These are phyloP conservation scores for Lordiphosa stackelbergi DNA, from an alignment of 1,140 invertebrate species.

Conservation along the genomic window DNA sequence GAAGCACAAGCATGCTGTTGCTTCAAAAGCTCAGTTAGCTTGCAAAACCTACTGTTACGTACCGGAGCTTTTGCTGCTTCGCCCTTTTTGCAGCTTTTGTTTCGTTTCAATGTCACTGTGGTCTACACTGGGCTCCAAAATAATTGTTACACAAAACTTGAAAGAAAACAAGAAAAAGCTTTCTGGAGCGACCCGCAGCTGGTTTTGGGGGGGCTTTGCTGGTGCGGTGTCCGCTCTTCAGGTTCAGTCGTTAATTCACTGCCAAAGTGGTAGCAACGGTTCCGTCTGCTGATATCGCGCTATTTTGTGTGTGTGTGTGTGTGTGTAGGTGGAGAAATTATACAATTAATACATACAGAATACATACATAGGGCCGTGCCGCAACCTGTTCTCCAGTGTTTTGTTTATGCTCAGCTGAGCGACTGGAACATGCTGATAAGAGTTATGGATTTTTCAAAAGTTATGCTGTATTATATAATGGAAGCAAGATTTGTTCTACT, in stretches of 20 bases:
- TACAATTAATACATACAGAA: conserved; percentile 16
- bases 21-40: too few relatives aligned
- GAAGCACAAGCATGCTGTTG: too few relatives aligned
- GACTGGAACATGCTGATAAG: conserved; percentile 42
- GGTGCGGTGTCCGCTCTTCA: conserved; percentile 4
- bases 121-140: conserved; percentile 8
- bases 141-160: conserved; percentile 8
- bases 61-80: conserved; percentile 24
- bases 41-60: conserved; percentile 7
- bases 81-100: conserved; percentile 19
- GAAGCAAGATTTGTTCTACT: neutral
- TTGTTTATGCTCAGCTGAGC: conserved; percentile 33
- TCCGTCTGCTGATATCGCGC: conserved; percentile 7
- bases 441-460: conserved; percentile 47
- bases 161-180: conserved; percentile 31
- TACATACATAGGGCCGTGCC: conserved; percentile 6
- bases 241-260: conserved; percentile 53
- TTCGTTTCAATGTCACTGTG: conserved; percentile 16
- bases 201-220: conserved; percentile 7
- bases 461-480: conserved; percentile 46
- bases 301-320: conserved; percentile 13
- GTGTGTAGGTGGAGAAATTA: conserved; percentile 28
- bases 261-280: conserved; percentile 57
- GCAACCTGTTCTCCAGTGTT: conserved; percentile 57
- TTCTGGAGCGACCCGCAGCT: conserved; percentile 46